Conservation (phyloP, 2,797 vertebrate genomes). For the Lophotriccus pileatus region DNA sequence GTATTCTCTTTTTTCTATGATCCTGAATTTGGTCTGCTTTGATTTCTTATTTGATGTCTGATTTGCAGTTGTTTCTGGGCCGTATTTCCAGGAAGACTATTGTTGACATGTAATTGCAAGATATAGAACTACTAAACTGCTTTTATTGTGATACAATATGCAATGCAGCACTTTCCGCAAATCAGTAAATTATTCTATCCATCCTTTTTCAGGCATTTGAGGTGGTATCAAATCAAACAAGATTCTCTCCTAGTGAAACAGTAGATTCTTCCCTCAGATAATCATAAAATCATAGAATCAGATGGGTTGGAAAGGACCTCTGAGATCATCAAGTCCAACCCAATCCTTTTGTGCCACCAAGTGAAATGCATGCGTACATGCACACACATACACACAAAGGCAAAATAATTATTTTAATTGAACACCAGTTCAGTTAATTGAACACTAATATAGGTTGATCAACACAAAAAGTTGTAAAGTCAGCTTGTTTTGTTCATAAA, state of each 20-base stretch:
- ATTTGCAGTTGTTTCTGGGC: background rate
- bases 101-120: background rate
- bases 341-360: background rate
- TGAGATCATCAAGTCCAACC: too few relatives aligned
- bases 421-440: background rate
- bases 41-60: background rate
- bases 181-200: constrained; percentile 82
- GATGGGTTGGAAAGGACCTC: too few relatives aligned
- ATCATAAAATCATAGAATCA: too few relatives aligned
- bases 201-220: constrained; percentile 78
- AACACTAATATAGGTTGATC: background rate
- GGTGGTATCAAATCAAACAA: constrained; percentile 77
- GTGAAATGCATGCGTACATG: background rate
- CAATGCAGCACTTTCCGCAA: constrained; percentile 84
- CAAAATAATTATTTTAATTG: background rate
- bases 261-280: constrained; percentile 79
- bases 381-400: too few relatives aligned
- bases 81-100: background rate
- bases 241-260: constrained; percentile 76
- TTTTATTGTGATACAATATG: background rate
- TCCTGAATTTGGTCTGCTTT: background rate
- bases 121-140: background rate
- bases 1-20: background rate
- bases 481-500: background rate
- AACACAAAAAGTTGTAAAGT: background rate